These are phyloP conservation scores for Anadara kagoshimensis DNA, from an alignment of 1,140 invertebrate species.

Conservation along the genomic window DNA sequence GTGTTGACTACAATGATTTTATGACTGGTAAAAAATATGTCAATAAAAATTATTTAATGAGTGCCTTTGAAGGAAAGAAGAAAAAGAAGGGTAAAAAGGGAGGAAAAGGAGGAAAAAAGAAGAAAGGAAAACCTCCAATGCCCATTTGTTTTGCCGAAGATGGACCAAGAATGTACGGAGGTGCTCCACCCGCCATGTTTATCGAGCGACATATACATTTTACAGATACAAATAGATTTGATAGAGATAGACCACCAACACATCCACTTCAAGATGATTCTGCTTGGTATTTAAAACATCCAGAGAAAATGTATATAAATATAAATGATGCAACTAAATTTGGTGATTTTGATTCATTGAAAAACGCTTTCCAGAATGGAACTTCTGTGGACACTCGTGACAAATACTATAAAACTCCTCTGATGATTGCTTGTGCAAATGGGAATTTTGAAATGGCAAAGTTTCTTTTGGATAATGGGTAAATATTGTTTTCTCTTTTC, in stretches of 20 bases:
- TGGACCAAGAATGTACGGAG: constrained; percentile 64
- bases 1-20: constrained; percentile 72
- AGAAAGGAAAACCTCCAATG: constrained; percentile 72
- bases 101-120: constrained; percentile 66
- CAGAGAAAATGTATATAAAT: constrained; percentile 70
- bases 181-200: constrained; percentile 69
- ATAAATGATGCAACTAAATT: constrained; percentile 71
- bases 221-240: constrained; percentile 72
- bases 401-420: constrained; percentile 74
- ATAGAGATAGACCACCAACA: constrained; percentile 68
- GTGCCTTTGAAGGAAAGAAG: constrained; percentile 72
- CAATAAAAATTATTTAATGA: constrained; percentile 71
- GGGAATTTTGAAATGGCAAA: constrained; percentile 70
- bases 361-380: constrained; percentile 65
- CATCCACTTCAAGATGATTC: constrained; percentile 73
- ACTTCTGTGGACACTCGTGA: constrained; percentile 71
- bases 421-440: constrained; percentile 69
- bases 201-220: constrained; percentile 69
- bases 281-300: constrained; percentile 72
- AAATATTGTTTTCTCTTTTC: constrained; percentile 20
- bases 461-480: constrained; percentile 72
- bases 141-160: constrained; percentile 71
- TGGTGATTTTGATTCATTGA: constrained; percentile 70
- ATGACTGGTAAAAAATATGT: constrained; percentile 73
- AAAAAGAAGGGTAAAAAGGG: constrained; percentile 71